Percentiles rank a stretch among this genome's conserved stretches.
phyloP scores from a whole-genome alignment of 2,113 vertebrate species.

The Phodopus roborovskii region DNA sequence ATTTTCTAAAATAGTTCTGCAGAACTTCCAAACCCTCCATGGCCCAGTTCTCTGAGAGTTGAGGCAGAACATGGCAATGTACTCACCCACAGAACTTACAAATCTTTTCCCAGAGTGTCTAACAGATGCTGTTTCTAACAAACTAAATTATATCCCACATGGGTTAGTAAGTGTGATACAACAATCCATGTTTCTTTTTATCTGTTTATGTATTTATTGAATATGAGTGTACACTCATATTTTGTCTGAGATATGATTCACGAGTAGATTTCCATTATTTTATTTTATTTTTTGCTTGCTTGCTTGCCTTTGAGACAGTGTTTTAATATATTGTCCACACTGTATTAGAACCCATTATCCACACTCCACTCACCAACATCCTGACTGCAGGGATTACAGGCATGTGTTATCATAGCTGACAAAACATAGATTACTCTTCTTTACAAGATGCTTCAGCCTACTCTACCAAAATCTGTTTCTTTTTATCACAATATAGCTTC shows the following conservation, averaged over 20 bases:
- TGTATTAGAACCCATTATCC: not conserved
- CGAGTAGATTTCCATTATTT: not conserved
- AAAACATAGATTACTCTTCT: not conserved
- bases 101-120: not conserved
- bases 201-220: not conserved
- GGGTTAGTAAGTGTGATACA: not conserved
- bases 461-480: not conserved
- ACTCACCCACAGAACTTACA: not conserved
- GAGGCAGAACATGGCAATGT: not conserved
- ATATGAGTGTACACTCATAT: not conserved
- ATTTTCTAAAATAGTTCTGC: not conserved
- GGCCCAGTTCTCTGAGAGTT: not conserved
- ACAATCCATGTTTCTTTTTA: not conserved
- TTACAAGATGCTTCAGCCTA: not conserved
- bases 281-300: not conserved
- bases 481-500: not conserved
- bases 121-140: slow-evolving; percentile 8
- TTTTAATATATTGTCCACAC: no score
- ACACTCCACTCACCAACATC: not conserved
- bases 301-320: not conserved
- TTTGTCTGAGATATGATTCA: not conserved
- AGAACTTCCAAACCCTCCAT: not conserved
- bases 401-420: not conserved
- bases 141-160: not conserved
- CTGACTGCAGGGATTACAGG: not conserved